phyloP scores from a whole-genome alignment of 2,113 vertebrate species.

The Heliornis fulica region DNA sequence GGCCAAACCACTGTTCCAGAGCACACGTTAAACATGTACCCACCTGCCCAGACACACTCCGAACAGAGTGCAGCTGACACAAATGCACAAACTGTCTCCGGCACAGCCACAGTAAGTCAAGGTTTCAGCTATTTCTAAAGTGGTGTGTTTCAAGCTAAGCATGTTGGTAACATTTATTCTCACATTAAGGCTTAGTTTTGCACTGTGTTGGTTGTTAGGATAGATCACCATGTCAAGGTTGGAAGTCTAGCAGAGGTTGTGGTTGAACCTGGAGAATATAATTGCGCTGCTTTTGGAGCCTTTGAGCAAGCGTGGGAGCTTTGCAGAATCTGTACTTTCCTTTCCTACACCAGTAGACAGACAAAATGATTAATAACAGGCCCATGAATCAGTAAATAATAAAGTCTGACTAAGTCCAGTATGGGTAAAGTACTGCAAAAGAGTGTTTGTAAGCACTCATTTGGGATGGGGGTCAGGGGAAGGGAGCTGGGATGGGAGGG shows the following conservation, averaged over 20 bases:
- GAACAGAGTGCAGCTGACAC: slow-evolving; percentile 86
- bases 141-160: neutral
- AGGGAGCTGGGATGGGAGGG: too few relatives aligned
- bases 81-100: slow-evolving; percentile 88
- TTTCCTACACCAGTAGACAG: neutral
- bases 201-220: accelerated
- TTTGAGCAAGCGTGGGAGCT: neutral
- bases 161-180: neutral
- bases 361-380: neutral
- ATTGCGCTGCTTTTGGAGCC: neutral
- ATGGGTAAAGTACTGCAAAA: neutral
- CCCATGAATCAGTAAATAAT: neutral
- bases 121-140: neutral
- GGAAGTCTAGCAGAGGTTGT: neutral
- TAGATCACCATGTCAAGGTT: neutral
- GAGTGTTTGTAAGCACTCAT: neutral
- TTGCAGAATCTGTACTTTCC: neutral
- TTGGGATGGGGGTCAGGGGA: too few relatives aligned
- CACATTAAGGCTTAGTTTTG: accelerated
- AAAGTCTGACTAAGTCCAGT: neutral
- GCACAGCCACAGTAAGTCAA: slow-evolving; percentile 94
- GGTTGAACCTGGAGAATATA: neutral
- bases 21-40: slow-evolving; percentile 93
- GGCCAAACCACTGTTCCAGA: slow-evolving; percentile 87
- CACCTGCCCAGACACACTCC: slow-evolving; percentile 88